A percentile compares a stretch with the other conserved stretches of the same genome.
These are phyloP conservation scores for Physella acuta DNA, from an alignment of 1,140 invertebrate species.

Conservation along the genomic window DNA sequence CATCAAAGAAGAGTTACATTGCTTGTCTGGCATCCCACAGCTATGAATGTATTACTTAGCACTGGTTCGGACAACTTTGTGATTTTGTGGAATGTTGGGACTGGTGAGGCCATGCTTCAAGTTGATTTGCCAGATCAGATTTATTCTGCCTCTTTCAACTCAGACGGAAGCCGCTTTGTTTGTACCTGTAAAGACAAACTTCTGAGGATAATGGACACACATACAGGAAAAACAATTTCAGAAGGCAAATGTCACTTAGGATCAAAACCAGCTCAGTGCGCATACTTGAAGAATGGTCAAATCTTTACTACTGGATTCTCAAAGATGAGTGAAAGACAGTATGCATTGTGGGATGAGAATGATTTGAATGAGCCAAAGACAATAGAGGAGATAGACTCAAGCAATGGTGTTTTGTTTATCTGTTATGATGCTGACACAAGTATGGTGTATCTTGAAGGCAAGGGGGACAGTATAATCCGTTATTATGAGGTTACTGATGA, in stretches of 20 bases:
- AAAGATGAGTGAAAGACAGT: conserved; percentile 59
- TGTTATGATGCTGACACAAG: conserved; percentile 59
- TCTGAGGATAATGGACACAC: conserved; percentile 52
- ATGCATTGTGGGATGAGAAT: conserved; percentile 57
- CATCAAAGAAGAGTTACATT: conserved; percentile 95
- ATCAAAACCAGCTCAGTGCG: conserved; percentile 53
- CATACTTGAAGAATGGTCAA: conserved; percentile 54
- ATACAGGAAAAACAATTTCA: conserved; percentile 51
- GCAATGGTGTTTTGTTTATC: conserved; percentile 60
- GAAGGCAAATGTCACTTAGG: conserved; percentile 54
- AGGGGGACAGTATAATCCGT: conserved; percentile 59
- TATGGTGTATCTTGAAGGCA: conserved; percentile 59
- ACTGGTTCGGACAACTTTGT: conserved; percentile 73
- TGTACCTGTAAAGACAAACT: conserved; percentile 59
- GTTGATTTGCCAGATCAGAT: conserved; percentile 51
- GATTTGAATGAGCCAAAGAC: conserved; percentile 36
- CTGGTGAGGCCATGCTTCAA: conserved; percentile 46
- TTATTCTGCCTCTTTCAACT: conserved; percentile 54
- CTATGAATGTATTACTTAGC: conserved; percentile 90
- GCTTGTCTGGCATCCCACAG: conserved; percentile 95
- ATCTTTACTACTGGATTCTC: conserved; percentile 62
- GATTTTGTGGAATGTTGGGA: conserved; percentile 58
- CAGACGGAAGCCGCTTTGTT: conserved; percentile 53
- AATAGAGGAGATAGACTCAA: conserved; percentile 56
- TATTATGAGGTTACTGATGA: conserved; percentile 60